Base-by-base conservation (phyloP, 2,113 vertebrate genomes). In the Elephantulus edwardii region DNA sequence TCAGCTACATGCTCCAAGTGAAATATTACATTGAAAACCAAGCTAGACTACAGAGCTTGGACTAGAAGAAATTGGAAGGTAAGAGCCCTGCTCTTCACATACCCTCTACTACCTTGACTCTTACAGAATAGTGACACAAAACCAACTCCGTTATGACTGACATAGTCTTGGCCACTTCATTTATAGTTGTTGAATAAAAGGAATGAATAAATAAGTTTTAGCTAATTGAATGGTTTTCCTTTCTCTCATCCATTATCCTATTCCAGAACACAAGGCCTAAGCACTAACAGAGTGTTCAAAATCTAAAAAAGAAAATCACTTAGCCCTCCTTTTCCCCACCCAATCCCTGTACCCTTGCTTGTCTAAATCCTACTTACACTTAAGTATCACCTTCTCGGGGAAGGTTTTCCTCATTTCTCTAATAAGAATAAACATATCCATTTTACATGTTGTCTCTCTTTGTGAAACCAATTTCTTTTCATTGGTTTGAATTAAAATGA, bases 21-120 rank as follows among this genome's bases (percentile, higher is more conserved):
- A 70, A 82, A 17, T 1, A 30, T 68, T 13, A 26, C 42, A 35
- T 1, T 20, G 70, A 72, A 40, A 75, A 68, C 46, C n/a, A n/a
- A 13, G 48, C 46, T n/a, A 74, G 33, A 48, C 1, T 2, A 76
- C 33, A 42, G 40, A 0, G 0, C 13, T 0, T 5, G 26, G 60
- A 52, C 62, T n/a, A 26, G 24, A 30, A 40, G 44, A 77, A 16
- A 8, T 0, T 3, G 5, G 83, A 17, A 30, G 58, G 24, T 22
- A 40, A 13, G 42, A 48, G 62, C 46, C 2, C 33, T 19, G 71
- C 7, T 3, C 40, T 42, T 28, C 72, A 5, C 72, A 5, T 2
- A 26, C 0, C 0, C 56, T 4, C 19, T 3, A 2, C 19, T 3
- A 2, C 5, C 8, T 33, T 20, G 38, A 7, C 0, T 35, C 40